These are phyloP conservation scores for Artibeus lituratus DNA, from an alignment of 2,797 vertebrate genomes.

Conservation along the genomic window DNA sequence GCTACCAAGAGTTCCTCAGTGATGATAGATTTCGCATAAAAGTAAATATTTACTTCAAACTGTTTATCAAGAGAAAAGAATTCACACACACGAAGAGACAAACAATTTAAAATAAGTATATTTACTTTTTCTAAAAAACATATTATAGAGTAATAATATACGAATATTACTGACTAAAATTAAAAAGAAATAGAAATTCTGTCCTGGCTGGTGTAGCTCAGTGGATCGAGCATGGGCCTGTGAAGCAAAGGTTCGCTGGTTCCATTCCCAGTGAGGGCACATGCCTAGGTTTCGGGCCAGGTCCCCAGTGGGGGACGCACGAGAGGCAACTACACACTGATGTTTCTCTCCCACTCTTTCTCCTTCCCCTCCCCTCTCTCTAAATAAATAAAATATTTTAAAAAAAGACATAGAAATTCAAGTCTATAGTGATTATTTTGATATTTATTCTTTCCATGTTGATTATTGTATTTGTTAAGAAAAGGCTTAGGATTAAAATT, in stretches of 20 bases:
- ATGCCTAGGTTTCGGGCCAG: no score
- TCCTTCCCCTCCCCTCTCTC: no score
- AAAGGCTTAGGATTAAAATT: neutral
- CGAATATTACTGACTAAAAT: neutral
- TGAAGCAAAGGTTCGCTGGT: no score
- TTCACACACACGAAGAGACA: neutral
- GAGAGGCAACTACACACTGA: no score
- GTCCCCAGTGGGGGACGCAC: no score
- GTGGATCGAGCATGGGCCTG: no score
- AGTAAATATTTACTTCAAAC: constrained; percentile 4
- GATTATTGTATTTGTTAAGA: neutral
- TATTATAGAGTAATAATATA: neutral
- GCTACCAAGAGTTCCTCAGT: neutral
- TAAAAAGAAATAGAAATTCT: neutral
- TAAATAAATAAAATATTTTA: no score
- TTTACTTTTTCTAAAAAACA: neutral
- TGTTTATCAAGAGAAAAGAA: neutral
- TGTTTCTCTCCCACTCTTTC: no score
- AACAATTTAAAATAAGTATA: neutral
- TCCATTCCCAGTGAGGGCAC: no score
- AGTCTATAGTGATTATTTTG: neutral
- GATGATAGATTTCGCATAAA: neutral
- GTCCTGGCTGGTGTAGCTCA: no score
- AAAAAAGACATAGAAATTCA: neutral
- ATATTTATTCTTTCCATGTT: neutral